Conservation (phyloP, 2,113 vertebrate genomes). For the Grammomys surdaster region DNA sequence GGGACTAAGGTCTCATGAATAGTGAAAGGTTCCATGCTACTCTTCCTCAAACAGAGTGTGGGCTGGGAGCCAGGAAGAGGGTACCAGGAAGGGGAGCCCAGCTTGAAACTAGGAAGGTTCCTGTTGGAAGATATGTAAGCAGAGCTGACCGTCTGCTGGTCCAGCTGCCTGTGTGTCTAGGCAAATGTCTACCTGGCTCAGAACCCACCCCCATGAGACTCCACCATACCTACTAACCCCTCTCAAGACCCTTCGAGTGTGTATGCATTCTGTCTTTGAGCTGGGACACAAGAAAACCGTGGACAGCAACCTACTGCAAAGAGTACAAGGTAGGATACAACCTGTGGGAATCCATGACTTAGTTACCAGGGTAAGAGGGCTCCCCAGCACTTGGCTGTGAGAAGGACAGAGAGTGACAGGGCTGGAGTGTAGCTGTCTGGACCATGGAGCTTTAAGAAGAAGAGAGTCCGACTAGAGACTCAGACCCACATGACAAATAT, state of each 20-base stretch:
- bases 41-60: background rate
- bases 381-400: background rate
- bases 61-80: background rate
- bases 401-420: background rate
- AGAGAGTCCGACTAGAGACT: no score
- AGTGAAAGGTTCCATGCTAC: background rate
- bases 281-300: background rate
- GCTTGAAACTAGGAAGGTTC: background rate
- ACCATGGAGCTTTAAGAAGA: background rate
- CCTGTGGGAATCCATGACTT: background rate
- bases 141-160: background rate
- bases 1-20: background rate
- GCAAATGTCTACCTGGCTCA: slow-evolving; percentile 25
- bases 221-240: background rate
- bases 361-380: background rate
- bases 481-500: background rate
- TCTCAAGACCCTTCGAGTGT: background rate
- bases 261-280: background rate
- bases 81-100: background rate
- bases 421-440: background rate
- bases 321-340: background rate
- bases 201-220: background rate
- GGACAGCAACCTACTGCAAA: background rate
- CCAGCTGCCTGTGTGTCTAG: background rate
- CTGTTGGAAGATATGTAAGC: background rate